Base-by-base conservation (phyloP, 2,797 vertebrate genomes). In the Scomberomorus guttatus region DNA sequence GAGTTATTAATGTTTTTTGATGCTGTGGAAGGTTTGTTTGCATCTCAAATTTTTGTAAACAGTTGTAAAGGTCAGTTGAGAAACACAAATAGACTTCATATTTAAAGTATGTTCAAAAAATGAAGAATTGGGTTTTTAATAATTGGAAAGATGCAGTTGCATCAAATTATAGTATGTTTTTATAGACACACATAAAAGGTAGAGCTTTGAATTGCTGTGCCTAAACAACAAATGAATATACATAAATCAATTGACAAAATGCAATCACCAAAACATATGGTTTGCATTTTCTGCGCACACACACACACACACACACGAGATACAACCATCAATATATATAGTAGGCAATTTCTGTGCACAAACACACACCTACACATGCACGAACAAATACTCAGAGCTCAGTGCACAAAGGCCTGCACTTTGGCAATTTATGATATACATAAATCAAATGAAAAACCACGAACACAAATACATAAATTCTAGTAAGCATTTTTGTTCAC, bases 171-270 rank as follows among this genome's bases (percentile, higher is more conserved):
- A 27, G 62, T 62, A 5, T 25, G 18, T 57, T 42, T 60, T 67
- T 66, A 52, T 46, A 48, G 3, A 73, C 29, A 22, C n/a, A 54
- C 25, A 17, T 17, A 27, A 37, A 64, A 75, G 39, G 51, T 72
- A 54, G 29, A 79, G 56, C 67, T 61, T 39, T 64, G 37, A 76
- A 61, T 29, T 52, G 34, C 77, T 37, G 0, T 17, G 48, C 46
- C 48, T 32, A n/a, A 69, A 71, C 39, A 75, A 15, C 61, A 67
- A 84, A 75, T 55, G 5, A 74, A 83, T 87, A 62, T 46, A 69
- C 80, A 88, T 86, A 79, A 83, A 89, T 88, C 90, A 87, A 74
- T 76, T 75, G 32, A 66, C 54, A 39, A 81, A 88, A 75, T 75
- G 72, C 77, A 85, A 78, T 89, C 68, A 82, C 63, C 68, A 60